Conservation (phyloP, 2,113 vertebrate genomes). For the Hippocampus barbouri region DNA sequence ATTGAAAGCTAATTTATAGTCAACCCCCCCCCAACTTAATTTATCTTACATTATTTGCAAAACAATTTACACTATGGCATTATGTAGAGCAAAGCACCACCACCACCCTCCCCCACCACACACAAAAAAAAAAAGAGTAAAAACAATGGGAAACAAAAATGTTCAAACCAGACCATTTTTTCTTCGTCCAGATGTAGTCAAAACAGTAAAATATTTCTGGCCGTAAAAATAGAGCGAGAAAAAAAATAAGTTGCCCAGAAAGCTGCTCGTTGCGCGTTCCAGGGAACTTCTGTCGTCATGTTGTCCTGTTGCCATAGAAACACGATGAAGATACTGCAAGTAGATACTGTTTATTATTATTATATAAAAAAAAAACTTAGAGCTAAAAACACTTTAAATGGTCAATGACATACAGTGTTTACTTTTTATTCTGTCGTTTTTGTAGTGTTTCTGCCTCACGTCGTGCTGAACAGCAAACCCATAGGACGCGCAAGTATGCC, state of each 20-base stretch:
- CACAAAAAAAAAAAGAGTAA: not conserved
- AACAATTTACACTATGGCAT: not conserved
- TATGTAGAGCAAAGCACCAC: not conserved
- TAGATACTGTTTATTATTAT: not conserved
- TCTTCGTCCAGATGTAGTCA: not conserved
- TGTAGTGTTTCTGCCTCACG: not conserved
- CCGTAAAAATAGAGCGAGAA: not conserved
- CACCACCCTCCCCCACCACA: too few species aligned
- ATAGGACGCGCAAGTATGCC: not conserved
- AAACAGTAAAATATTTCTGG: too few species aligned
- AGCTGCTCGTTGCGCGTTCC: not conserved
- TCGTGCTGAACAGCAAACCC: not conserved
- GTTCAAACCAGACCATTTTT: slow-evolving; percentile 1
- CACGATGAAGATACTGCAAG: not conserved
- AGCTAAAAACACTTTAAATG: not conserved
- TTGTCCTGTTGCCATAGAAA: slow-evolving; percentile 3
- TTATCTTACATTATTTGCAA: not conserved
- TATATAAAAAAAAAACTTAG: not conserved
- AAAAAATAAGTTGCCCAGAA: not conserved
- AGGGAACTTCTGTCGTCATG: not conserved
- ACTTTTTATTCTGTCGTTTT: too few species aligned
- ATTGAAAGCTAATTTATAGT: not conserved
- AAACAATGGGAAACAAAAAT: not conserved
- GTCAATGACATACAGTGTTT: too few species aligned
- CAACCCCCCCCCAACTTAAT: not conserved